Evolutionary conservation across 2,113 vertebrate species (phyloP), one percentile per base, ranked within the genome.

Genomic region (Eurypyga helias): DNA sequence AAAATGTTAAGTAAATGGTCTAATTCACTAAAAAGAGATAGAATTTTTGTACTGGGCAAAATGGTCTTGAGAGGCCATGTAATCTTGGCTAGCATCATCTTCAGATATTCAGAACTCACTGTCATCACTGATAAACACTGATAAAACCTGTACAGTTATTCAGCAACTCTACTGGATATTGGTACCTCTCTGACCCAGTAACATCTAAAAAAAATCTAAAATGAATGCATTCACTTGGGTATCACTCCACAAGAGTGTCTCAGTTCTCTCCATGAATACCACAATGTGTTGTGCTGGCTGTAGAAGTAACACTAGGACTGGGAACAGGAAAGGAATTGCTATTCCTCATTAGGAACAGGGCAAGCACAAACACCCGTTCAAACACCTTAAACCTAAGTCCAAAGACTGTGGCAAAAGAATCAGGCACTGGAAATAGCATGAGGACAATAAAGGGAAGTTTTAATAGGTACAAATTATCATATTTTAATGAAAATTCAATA

Each of bases 1-100:
- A 88, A 96, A 86, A 60, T 78, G 43, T 86, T 93, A 93, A 93
- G 77, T 55, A 87, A 93, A 87, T 92, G 58, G 62, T 76, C 73
- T 87, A 80, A 90, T 92, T 95, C 69, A 77, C 34, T 26, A 55
- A 78, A 95, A 89, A 87, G 69, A 90, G 13, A 64, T 15, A 54
- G 11, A 6, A 38, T 45, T 93, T 90, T 81, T 92, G 43, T 61
- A 80, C 6, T 72, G n/a, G 72, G 54, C 21, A 86, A 91, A 92
- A 91, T 55, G 21, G 48, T 60, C 62, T 58, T 43, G 49, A 86
- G 62, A 93, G 52, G 79, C 83, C 33, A 52, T 31, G 45, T 73
- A 83, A 83, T 85, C 52, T 75, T 77, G 49, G 64, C 48, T 81
- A 51, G 33, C 67, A 70, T 55, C 17, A 36, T 45, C 55, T 46